Evolutionary conservation across 2,888 invertebrate species (phyloP).

Genomic region (Acleris holmiana): DNA sequence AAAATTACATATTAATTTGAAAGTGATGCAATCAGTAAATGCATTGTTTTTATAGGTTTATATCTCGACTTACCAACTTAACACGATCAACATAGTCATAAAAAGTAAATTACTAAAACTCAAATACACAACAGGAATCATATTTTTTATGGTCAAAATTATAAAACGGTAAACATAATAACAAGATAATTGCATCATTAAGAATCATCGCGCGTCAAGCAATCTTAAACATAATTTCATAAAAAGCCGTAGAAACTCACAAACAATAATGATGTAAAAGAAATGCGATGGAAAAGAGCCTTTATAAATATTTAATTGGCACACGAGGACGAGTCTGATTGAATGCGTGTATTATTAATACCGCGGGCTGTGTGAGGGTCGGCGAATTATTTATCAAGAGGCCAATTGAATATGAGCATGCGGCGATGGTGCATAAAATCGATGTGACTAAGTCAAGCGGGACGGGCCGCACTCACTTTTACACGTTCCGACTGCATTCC

Average conservation of each 20-base stretch:
- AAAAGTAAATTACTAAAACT: not conserved
- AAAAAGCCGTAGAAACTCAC: slow-evolving; percentile 1
- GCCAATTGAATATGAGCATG: slow-evolving; percentile 63
- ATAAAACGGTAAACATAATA: not conserved
- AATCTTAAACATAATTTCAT: not conserved
- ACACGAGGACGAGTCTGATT: slow-evolving; percentile 65
- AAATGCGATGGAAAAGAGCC: slow-evolving; percentile 39
- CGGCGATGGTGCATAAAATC: slow-evolving; percentile 64
- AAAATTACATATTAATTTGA: too few species aligned
- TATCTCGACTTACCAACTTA: too few species aligned
- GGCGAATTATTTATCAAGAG: slow-evolving; percentile 68
- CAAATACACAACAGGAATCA: not conserved
- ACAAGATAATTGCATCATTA: slow-evolving; percentile 1
- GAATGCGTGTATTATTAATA: slow-evolving; percentile 71
- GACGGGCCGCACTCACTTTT: slow-evolving; percentile 46
- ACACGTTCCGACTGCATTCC: slow-evolving; percentile 50
- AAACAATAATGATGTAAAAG: slow-evolving; percentile 14
- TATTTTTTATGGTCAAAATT: not conserved
- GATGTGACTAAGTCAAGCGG: slow-evolving; percentile 54
- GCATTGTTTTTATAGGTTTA: too few species aligned
- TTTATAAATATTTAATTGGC: slow-evolving; percentile 69
- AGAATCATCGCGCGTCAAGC: not conserved
- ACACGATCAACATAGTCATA: too few species aligned
- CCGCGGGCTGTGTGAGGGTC: slow-evolving; percentile 66
- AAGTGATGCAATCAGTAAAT: too few species aligned